Evolutionary conservation across 2,797 vertebrate genomes (phyloP).

Genomic region (Agapornis canus): DNA sequence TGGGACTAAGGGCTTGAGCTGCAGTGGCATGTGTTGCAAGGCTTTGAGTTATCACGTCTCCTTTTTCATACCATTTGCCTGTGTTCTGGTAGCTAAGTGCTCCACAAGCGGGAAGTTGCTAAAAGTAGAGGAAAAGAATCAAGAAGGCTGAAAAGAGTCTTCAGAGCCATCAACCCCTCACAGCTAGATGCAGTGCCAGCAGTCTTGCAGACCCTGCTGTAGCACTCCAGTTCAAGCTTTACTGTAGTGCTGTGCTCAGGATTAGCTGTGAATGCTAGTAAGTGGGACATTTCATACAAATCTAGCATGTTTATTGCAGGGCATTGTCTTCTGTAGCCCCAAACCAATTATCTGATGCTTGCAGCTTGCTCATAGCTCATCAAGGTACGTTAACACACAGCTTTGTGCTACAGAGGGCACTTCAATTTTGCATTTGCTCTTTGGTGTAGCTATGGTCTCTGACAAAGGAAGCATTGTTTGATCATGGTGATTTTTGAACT

Average conservation of each 20-base stretch:
- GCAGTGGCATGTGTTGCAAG: neutral
- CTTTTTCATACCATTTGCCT: neutral
- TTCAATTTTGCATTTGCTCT: neutral
- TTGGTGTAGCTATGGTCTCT: neutral
- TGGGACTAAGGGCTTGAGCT: neutral
- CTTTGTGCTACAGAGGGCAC: neutral
- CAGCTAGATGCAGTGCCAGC: neutral
- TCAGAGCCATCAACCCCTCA: neutral
- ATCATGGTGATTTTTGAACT: neutral
- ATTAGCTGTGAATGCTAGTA: neutral
- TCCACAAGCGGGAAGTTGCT: neutral
- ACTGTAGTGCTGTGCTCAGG: neutral
- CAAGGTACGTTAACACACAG: neutral
- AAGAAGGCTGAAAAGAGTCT: neutral
- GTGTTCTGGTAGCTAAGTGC: neutral
- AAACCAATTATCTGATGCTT: neutral
- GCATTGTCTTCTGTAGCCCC: neutral
- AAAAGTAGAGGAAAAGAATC: neutral
- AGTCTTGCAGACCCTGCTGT: neutral
- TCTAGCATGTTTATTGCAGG: neutral
- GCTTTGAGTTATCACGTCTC: neutral
- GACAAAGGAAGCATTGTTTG: neutral
- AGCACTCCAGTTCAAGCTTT: neutral
- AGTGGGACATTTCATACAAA: neutral
- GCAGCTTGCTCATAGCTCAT: neutral